Conservation (phyloP, 2,797 vertebrate genomes). For the Anas bernieri region DNA sequence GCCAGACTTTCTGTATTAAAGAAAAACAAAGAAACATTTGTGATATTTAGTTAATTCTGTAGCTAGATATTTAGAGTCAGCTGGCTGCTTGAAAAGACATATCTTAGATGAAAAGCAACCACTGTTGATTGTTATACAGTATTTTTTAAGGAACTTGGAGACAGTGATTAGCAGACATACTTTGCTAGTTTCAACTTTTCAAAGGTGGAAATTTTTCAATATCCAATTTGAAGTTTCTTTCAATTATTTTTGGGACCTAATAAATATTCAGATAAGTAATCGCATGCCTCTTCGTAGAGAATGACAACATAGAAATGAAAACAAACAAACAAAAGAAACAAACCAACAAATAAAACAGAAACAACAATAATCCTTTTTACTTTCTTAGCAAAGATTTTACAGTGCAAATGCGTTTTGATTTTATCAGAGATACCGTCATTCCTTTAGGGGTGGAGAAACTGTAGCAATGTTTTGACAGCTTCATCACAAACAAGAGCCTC, state of each 20-base stretch:
- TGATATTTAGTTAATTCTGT: not conserved
- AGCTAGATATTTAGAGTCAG: not conserved
- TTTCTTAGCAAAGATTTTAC: slow-evolving; percentile 38
- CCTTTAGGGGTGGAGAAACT: slow-evolving; percentile 25
- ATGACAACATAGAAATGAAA: not conserved
- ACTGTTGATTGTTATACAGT: not conserved
- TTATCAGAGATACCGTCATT: slow-evolving; percentile 51
- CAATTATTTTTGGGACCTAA: not conserved
- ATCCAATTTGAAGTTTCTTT: not conserved
- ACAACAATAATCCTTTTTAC: not conserved
- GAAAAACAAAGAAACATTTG: not conserved
- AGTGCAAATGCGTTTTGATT: slow-evolving; percentile 37
- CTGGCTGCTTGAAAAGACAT: not conserved
- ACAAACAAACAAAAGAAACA: not conserved
- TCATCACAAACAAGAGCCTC: slow-evolving; percentile 44
- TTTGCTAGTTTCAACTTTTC: not conserved
- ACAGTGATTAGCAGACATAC: not conserved
- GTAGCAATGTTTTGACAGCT: slow-evolving; percentile 50
- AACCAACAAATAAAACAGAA: too few species aligned
- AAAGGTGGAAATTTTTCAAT: not conserved
- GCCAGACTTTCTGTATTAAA: not conserved
- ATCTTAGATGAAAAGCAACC: not conserved
- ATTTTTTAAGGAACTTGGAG: not conserved
- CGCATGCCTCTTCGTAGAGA: not conserved
- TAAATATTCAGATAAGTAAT: slow-evolving; percentile 43